phyloP scores from a whole-genome alignment of 2,113 vertebrate species.

The Fulmarus glacialis region DNA sequence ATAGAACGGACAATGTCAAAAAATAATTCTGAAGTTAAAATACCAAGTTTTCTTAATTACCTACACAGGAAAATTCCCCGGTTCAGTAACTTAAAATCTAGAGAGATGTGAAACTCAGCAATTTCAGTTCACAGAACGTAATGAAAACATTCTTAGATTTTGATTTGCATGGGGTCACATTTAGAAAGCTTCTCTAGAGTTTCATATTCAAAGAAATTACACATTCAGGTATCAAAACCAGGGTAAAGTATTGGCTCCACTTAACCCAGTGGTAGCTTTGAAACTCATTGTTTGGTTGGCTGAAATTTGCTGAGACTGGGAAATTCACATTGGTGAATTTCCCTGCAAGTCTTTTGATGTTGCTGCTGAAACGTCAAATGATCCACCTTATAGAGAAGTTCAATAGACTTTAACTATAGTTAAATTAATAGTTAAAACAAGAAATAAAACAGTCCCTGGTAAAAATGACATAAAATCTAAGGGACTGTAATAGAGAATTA shows the following conservation, averaged over 20 bases:
- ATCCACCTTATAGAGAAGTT: not conserved
- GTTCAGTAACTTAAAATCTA: not conserved
- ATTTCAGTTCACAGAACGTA: conserved; percentile 41
- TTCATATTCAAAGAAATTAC: conserved; percentile 32
- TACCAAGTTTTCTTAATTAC: not conserved
- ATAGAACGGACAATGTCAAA: not conserved
- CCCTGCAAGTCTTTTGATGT: not conserved
- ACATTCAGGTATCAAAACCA: not conserved
- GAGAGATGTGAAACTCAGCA: conserved; percentile 59
- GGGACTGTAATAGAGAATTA: conserved; percentile 6
- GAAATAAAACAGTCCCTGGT: conserved; percentile 4
- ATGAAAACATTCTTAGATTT: conserved; percentile 48
- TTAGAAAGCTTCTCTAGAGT: not conserved
- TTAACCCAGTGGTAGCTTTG: not conserved
- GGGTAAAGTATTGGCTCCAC: not conserved
- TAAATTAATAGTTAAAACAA: conserved; percentile 31
- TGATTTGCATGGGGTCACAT: conserved; percentile 57
- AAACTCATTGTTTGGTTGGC: not conserved
- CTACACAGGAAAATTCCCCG: not conserved
- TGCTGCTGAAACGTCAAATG: conserved; percentile 18
- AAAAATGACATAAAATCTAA: conserved; percentile 29
- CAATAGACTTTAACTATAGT: not conserved
- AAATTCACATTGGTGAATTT: not conserved
- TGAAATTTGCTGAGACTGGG: conserved; percentile 18
- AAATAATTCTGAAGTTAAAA: not conserved